Evolutionary conservation across 2,797 vertebrate genomes (phyloP).

Genomic region (Pangasius macronema): DNA sequence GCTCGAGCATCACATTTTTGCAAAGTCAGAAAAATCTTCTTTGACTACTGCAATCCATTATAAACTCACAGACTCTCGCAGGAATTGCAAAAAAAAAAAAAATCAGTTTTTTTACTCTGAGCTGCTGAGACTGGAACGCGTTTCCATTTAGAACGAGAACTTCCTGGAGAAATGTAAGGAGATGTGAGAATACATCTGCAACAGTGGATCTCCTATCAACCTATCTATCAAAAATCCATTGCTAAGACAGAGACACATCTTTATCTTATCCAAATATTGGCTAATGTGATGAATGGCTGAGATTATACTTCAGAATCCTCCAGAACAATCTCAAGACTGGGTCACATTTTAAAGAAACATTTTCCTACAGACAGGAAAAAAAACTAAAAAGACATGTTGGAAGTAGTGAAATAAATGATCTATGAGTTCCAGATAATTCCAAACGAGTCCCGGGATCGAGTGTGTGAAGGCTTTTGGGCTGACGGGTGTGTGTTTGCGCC

Average conservation of each 20-base stretch:
- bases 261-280: not conserved
- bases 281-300: not conserved
- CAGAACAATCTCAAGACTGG: not conserved
- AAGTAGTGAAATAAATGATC: not conserved
- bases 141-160: not conserved
- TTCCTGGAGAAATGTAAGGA: not conserved
- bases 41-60: conserved; percentile 13
- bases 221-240: not conserved
- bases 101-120: not conserved
- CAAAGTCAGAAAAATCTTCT: conserved; percentile 13
- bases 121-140: not conserved
- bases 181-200: not conserved
- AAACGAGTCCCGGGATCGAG: not conserved
- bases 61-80: not conserved
- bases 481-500: conserved; percentile 32
- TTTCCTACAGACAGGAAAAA: not conserved
- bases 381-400: not conserved
- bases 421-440: not conserved
- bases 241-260: not conserved
- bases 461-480: not conserved
- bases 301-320: not conserved
- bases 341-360: not conserved
- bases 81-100: not conserved
- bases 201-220: not conserved
- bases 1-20: conserved; percentile 3